phyloP scores from a whole-genome alignment of 2,113 vertebrate species.

The Spilogale gracilis region DNA sequence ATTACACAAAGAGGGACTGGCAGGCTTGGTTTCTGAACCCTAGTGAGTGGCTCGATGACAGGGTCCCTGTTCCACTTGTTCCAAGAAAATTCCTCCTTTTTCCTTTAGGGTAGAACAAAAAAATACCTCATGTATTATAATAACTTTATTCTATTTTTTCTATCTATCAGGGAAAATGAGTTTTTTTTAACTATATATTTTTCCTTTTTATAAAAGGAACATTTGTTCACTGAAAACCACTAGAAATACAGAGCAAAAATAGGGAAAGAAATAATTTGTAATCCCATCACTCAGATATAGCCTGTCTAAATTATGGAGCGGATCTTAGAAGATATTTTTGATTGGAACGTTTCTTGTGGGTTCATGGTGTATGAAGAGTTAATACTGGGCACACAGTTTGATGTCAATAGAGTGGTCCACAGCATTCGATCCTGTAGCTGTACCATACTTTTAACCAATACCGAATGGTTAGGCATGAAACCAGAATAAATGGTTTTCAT shows the following conservation, averaged over 20 bases:
- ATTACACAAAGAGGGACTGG: background rate
- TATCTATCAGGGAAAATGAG: background rate
- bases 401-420: background rate
- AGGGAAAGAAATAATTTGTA: background rate
- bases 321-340: background rate
- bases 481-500: background rate
- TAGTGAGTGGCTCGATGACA: background rate
- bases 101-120: background rate
- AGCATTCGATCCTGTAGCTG: background rate
- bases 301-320: background rate
- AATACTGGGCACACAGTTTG: background rate
- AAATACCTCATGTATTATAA: background rate
- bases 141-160: slow-evolving; percentile 10
- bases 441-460: background rate
- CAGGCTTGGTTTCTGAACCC: background rate
- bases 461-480: background rate
- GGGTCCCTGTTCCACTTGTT: background rate
- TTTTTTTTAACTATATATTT: background rate
- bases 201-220: slow-evolving; percentile 29
- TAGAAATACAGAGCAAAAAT: slow-evolving; percentile 34
- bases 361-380: background rate
- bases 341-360: background rate
- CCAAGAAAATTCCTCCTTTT: background rate
- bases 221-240: slow-evolving; percentile 8
- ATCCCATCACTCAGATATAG: background rate